Conservation (phyloP, 2,113 vertebrate species). For the Delphinapterus leucas region DNA sequence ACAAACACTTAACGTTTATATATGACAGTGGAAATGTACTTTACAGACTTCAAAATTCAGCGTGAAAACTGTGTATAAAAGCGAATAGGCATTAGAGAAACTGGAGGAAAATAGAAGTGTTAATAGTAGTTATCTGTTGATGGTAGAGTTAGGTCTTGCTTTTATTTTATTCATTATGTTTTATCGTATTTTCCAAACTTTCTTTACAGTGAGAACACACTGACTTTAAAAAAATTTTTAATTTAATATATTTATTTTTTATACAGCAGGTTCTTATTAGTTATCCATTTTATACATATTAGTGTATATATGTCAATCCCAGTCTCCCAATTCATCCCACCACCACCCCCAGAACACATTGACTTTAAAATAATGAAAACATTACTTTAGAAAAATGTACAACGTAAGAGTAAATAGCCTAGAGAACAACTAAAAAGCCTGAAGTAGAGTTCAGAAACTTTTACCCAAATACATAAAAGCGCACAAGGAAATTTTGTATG, state of each 20-base stretch:
- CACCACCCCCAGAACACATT: not conserved
- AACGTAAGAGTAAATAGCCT: not conserved
- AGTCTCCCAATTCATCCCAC: no score
- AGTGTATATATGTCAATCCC: no score
- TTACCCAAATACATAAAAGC: not conserved
- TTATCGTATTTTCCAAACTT: not conserved
- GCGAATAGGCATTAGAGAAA: not conserved
- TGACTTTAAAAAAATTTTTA: not conserved
- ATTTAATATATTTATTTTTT: no score
- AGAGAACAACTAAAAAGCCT: not conserved
- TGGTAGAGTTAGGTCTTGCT: not conserved
- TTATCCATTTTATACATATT: no score
- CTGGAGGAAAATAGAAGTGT: not conserved
- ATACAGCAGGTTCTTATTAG: no score
- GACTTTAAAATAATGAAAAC: constrained; percentile 28
- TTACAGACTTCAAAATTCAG: not conserved
- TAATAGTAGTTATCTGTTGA: not conserved
- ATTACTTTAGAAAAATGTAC: not conserved
- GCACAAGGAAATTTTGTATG: not conserved
- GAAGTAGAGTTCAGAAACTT: not conserved
- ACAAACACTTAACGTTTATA: not conserved
- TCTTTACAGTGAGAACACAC: not conserved
- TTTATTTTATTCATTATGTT: not conserved
- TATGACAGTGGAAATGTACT: not conserved
- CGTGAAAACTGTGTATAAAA: not conserved